A percentile compares a stretch with the other conserved stretches of the same genome.
Evolutionary conservation across 2,888 invertebrate genomes (phyloP).

Genomic region (Prenolepis imparis): DNA sequence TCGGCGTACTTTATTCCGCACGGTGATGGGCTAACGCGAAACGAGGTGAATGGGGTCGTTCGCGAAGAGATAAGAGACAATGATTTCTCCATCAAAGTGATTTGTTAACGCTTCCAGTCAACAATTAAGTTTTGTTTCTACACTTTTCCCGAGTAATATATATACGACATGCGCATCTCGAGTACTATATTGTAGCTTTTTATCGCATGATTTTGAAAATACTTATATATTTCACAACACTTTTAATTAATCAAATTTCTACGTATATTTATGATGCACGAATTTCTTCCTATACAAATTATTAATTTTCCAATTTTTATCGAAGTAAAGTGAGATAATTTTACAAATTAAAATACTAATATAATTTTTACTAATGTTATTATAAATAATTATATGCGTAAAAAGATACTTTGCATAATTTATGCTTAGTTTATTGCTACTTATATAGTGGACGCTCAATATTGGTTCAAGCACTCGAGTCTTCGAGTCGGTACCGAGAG

Average conservation of each 20-base stretch:
- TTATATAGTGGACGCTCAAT: neutral
- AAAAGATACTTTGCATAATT: neutral
- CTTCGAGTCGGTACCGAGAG: conserved; percentile 16
- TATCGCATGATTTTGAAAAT: neutral
- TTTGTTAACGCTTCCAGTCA: conserved; percentile 32
- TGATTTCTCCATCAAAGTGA: conserved; percentile 35
- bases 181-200: neutral
- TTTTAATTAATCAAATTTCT: neutral
- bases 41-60: conserved; percentile 41
- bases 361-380: neutral
- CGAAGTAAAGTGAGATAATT: neutral
- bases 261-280: neutral
- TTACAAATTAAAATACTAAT: neutral
- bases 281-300: neutral
- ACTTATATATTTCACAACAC: neutral
- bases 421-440: neutral
- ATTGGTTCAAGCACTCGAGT: neutral
- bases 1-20: conserved; percentile 24
- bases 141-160: conserved; percentile 19
- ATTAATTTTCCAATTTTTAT: neutral
- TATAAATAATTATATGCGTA: neutral
- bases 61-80: conserved; percentile 44
- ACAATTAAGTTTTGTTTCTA: conserved; percentile 27
- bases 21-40: conserved; percentile 25
- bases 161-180: conserved; percentile 1